A percentile compares a stretch with the other conserved stretches of the same genome.
phyloP scores from a whole-genome alignment of 2,113 vertebrate genomes.

The Tyrannus savana region DNA sequence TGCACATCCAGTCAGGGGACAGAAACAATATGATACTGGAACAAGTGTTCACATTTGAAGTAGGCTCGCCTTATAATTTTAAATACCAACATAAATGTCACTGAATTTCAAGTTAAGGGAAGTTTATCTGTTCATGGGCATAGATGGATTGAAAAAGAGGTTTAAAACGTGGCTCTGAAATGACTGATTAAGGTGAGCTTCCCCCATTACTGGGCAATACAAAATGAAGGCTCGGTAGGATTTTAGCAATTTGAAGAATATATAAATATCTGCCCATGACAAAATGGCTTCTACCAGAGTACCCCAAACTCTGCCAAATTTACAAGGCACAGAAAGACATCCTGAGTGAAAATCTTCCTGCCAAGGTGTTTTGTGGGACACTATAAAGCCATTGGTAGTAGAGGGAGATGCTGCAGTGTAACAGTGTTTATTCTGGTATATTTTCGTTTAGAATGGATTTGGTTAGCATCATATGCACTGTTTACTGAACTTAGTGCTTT shows the following conservation, averaged over 20 bases:
- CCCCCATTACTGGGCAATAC: background rate
- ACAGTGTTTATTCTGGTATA: background rate
- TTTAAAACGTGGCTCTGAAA: background rate
- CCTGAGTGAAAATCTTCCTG: background rate
- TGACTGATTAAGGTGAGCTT: background rate
- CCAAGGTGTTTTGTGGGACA: background rate
- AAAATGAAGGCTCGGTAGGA: background rate
- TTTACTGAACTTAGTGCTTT: background rate
- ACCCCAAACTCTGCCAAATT: background rate
- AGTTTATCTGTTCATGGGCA: conserved; percentile 7
- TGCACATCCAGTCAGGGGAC: background rate
- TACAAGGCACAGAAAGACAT: background rate
- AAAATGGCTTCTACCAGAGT: conserved; percentile 14
- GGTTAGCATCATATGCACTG: background rate
- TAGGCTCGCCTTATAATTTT: conserved; percentile 6
- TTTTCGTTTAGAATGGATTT: background rate
- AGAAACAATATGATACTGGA: conserved; percentile 8
- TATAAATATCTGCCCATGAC: background rate
- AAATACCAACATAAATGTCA: conserved; percentile 49
- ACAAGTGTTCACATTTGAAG: conserved; percentile 7
- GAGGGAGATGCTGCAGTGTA: background rate
- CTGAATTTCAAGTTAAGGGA: conserved; percentile 7
- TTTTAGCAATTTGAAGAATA: background rate
- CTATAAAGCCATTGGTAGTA: background rate
- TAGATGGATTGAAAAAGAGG: background rate